phyloP scores from a whole-genome alignment of 2,888 invertebrate genomes.

The Melolontha melolontha region DNA sequence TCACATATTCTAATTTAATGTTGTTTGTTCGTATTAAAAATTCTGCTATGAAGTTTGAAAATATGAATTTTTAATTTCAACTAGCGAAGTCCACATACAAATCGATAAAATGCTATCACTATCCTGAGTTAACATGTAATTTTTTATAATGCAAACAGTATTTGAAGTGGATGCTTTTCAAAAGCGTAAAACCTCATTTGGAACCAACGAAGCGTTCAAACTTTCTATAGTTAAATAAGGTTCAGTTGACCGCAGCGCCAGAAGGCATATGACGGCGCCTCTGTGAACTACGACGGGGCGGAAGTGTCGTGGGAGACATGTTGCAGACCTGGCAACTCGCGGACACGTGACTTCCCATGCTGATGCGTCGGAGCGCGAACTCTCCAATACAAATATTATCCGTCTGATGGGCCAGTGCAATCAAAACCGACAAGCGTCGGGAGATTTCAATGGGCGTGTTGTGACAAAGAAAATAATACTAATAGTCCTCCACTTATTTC shows the following conservation, averaged over 20 bases:
- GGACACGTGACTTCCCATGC: slow-evolving; percentile 49
- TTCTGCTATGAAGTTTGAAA: too few relatives aligned
- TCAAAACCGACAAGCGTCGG: slow-evolving; percentile 37
- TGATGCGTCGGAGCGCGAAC: slow-evolving; percentile 47
- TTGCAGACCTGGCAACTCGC: slow-evolving; percentile 44
- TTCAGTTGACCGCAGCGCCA: slow-evolving; percentile 46
- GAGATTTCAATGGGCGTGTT: slow-evolving; percentile 38
- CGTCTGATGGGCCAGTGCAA: slow-evolving; percentile 28
- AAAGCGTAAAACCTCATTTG: neutral
- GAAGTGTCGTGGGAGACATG: slow-evolving; percentile 51
- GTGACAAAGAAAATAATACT: slow-evolving; percentile 38
- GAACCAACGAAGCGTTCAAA: slow-evolving; percentile 6
- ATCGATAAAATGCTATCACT: too few relatives aligned
- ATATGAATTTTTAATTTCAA: too few relatives aligned
- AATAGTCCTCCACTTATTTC: slow-evolving; percentile 37
- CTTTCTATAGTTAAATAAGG: slow-evolving; percentile 46
- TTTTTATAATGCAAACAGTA: too few relatives aligned
- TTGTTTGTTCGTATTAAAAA: too few relatives aligned
- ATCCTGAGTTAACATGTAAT: too few relatives aligned
- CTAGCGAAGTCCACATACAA: too few relatives aligned
- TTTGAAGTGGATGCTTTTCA: neutral
- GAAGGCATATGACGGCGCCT: slow-evolving; percentile 45
- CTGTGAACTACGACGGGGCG: slow-evolving; percentile 46
- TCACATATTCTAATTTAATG: too few relatives aligned
- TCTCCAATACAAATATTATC: slow-evolving; percentile 44